Evolutionary conservation across 2,888 invertebrate species (phyloP), one percentile per base, ranked within the genome.

Genomic region (Acronicta alni): DNA sequence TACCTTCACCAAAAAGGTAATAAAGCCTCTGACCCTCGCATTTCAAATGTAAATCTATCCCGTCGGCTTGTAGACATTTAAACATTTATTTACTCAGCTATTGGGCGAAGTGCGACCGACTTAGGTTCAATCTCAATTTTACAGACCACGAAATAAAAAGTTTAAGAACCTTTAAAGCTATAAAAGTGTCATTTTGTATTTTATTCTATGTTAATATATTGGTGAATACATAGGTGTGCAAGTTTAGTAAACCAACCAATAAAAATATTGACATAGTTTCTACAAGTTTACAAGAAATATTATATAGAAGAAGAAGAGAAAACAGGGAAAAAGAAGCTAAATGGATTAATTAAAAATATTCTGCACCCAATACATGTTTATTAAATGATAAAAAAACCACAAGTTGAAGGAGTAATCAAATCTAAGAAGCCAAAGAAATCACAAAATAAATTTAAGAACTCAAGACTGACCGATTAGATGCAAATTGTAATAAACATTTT

Each of bases 31-130:
- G 84, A 83, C 84, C 87, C 83, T 78, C 78, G 75, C 85, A 89
- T 89, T 89, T 89, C 83, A 84, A 89, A 89, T 89, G 89, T 85
- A 87, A 89, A 90, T 88, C 83, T 77, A 76, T 80, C 76, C 79
- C 76, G 80, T 75, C 80, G 77, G 79, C 72, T 82, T 79, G 75
- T 76, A 83, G 81, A 82, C 80, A 80, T 80, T 88, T 83, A 84
- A 87, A 86, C 85, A 88, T 88, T 88, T 88, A 88, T 86, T 87
- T 84, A 82, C 80, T 75, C 49, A 57, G 56, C 63, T 75, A 80
- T 81, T 80, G 82, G 76, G 59, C 75, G 59, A 72, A 81, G 83
- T 80, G 71, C 67, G 69, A 70, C 61, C 65, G 69, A 78, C 76
- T 77, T 71, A 71, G 67, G 79, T 77, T 77, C 68, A 68, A 74